A percentile compares a stretch with the other conserved stretches of the same genome.
Conservation (phyloP, 2,797 vertebrate genomes). For the Pantherophis alleghaniensis region DNA sequence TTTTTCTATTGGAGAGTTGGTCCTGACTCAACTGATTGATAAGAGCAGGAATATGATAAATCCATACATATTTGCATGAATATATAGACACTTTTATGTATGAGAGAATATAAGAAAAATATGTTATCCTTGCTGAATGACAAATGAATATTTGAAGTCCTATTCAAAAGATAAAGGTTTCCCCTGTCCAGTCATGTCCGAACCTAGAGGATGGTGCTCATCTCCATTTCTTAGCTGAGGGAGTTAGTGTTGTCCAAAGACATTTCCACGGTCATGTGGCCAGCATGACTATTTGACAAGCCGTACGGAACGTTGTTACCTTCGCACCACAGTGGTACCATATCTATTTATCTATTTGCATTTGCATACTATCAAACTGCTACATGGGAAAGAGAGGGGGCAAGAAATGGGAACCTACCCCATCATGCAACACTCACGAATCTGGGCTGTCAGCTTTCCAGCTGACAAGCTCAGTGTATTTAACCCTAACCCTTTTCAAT, state of each 20-base stretch:
- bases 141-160: background rate
- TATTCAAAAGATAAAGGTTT: background rate
- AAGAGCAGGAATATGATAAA: too few species aligned
- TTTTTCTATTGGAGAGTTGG: background rate
- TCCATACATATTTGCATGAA: background rate
- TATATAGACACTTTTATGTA: background rate
- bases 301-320: accelerated
- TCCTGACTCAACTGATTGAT: background rate
- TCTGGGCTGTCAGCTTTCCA: background rate
- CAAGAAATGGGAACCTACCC: background rate
- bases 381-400: background rate
- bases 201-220: background rate
- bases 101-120: background rate
- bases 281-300: background rate
- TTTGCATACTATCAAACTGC: background rate
- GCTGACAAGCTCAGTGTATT: background rate
- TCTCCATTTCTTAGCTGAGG: background rate
- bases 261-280: background rate
- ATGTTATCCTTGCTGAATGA: background rate
- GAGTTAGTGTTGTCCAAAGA: background rate
- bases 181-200: background rate
- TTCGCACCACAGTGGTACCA: background rate
- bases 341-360: background rate
- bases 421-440: background rate
- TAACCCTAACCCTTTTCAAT: background rate